These are phyloP conservation scores for Rhyacophila brunnea DNA, from an alignment of 1,140 invertebrate species.

Conservation along the genomic window DNA sequence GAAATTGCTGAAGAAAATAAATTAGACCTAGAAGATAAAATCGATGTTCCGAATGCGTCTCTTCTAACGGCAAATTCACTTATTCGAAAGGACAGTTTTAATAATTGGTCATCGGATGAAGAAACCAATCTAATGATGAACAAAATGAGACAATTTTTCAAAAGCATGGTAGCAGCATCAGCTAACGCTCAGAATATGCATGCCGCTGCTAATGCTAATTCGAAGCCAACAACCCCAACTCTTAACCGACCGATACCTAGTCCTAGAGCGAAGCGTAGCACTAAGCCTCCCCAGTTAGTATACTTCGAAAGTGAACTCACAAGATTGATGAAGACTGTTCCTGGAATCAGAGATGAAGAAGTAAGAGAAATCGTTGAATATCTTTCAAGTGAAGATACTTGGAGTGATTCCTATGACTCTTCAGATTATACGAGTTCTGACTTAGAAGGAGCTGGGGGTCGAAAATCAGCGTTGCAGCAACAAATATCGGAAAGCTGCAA, in stretches of 20 bases:
- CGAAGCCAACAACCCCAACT: conserved; percentile 52
- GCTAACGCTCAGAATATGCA: conserved; percentile 54
- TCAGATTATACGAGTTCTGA: conserved; percentile 89
- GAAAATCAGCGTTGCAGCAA: conserved; percentile 73
- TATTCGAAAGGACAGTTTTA: conserved; percentile 84
- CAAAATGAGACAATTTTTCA: conserved; percentile 89
- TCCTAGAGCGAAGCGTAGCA: conserved; percentile 57
- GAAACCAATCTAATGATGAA: conserved; percentile 94
- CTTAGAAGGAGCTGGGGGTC: conserved; percentile 69
- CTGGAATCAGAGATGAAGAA: conserved; percentile 85
- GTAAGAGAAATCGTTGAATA: conserved; percentile 90
- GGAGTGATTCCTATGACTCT: conserved; percentile 89
- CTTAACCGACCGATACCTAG: conserved; percentile 56
- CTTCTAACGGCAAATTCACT: conserved; percentile 57
- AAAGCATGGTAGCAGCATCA: conserved; percentile 75
- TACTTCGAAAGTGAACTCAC: conserved; percentile 88
- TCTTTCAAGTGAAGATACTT: conserved; percentile 86
- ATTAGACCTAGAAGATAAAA: conserved; percentile 47
- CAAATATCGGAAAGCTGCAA: conserved; percentile 85
- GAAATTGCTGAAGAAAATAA: conserved; percentile 57
- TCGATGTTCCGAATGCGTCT: conserved; percentile 43
- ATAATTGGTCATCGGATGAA: conserved; percentile 91
- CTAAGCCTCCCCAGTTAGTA: conserved; percentile 78
- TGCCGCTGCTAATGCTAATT: conserved; percentile 29
- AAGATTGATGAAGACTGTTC: conserved; percentile 87